A percentile compares a stretch with the other conserved stretches of the same genome.
Evolutionary conservation across 2,113 vertebrate species (phyloP).

Genomic region (Hucho hucho): DNA sequence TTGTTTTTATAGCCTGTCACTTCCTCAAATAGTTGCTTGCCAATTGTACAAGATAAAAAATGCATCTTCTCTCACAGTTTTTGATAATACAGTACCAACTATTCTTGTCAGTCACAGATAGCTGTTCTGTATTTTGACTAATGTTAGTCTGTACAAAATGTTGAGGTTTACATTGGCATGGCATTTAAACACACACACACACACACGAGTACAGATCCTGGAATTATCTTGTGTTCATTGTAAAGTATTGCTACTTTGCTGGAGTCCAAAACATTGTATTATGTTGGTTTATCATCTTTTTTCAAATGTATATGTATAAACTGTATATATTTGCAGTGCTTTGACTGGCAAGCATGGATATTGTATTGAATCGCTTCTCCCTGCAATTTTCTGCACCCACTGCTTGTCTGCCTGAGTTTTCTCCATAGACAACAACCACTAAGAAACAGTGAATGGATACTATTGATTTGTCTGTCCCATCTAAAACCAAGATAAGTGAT

Average conservation of each 20-base stretch:
- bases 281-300: conserved; percentile 48
- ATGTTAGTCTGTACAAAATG: conserved; percentile 9
- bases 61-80: not conserved
- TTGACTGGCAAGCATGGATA: conserved; percentile 70
- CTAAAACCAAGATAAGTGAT: not conserved
- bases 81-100: not conserved
- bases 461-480: not conserved
- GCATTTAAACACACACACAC: not conserved
- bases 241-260: conserved; percentile 37
- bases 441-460: not conserved
- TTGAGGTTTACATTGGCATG: too few relatives aligned
- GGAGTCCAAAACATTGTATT: conserved; percentile 52
- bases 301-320: conserved; percentile 69
- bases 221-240: conserved; percentile 31
- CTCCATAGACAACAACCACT: not conserved
- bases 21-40: conserved; percentile 19
- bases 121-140: conserved; percentile 22
- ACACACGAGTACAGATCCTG: not conserved
- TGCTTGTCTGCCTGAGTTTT: conserved; percentile 32
- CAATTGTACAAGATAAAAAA: conserved; percentile 5
- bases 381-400: conserved; percentile 27
- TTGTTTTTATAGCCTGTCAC: conserved; percentile 9
- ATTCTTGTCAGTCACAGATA: not conserved
- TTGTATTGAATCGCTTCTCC: conserved; percentile 41
- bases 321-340: conserved; percentile 70